Evolutionary conservation across 2,113 vertebrate species (phyloP).

Genomic region (Saccopteryx bilineata): DNA sequence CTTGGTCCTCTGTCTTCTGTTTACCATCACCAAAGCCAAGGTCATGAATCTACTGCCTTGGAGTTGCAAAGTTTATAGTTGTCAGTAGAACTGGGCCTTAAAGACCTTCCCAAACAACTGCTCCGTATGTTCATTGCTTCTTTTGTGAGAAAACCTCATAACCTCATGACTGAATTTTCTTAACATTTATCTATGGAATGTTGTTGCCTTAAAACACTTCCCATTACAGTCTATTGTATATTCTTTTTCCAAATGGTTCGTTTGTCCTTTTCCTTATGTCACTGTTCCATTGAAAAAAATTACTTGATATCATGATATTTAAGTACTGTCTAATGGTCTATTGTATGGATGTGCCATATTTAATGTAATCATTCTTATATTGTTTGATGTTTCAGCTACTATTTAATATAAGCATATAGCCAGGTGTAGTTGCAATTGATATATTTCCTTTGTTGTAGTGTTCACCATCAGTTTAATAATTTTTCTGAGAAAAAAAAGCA

Average conservation of each 20-base stretch:
- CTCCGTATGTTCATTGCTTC: background rate
- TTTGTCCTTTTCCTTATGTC: background rate
- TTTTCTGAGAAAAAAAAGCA: background rate
- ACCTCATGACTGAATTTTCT: constrained; percentile 23
- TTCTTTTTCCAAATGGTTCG: background rate
- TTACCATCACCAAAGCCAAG: background rate
- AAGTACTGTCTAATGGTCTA: background rate
- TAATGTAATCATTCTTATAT: constrained; percentile 9
- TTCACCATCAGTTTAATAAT: constrained; percentile 31
- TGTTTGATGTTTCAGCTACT: constrained; percentile 9
- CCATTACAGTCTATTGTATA: background rate
- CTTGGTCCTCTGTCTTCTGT: background rate
- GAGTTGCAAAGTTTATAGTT: background rate
- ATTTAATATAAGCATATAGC: background rate
- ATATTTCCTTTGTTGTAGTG: background rate
- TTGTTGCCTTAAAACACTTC: constrained; percentile 14
- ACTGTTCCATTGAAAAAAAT: constrained; percentile 11
- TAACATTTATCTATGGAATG: background rate
- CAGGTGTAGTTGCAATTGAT: background rate
- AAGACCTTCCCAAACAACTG: background rate
- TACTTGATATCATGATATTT: constrained; percentile 10
- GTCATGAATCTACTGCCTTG: background rate
- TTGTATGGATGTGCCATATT: background rate
- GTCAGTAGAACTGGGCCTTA: background rate
- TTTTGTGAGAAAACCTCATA: constrained; percentile 27